Evolutionary conservation across 2,113 vertebrate species (phyloP).

Genomic region (Rhea americana): DNA sequence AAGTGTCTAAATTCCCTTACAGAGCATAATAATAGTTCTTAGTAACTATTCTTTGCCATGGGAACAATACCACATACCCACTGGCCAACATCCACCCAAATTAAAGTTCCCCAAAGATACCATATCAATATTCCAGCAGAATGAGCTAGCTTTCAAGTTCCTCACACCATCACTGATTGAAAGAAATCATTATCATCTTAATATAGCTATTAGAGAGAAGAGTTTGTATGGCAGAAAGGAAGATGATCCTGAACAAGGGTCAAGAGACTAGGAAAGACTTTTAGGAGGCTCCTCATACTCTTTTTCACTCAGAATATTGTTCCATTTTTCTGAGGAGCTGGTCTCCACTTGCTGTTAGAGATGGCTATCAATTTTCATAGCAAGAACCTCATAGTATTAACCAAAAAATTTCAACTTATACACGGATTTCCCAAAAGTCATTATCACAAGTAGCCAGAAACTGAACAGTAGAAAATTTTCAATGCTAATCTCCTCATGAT

Average conservation of each 20-base stretch:
- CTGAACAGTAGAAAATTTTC: background rate
- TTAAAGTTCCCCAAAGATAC: background rate
- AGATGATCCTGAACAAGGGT: background rate
- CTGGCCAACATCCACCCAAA: background rate
- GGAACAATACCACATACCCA: rapidly evolving
- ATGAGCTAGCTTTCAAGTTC: background rate
- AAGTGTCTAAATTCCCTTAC: background rate
- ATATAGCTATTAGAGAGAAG: background rate
- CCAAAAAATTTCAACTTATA: background rate
- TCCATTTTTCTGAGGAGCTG: background rate
- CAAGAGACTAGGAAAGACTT: background rate
- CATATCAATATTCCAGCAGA: background rate
- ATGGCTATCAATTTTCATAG: background rate
- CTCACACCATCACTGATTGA: background rate
- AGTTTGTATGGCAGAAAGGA: background rate
- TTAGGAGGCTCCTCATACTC: background rate
- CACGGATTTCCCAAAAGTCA: background rate
- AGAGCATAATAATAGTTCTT: rapidly evolving
- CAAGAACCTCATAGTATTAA: background rate
- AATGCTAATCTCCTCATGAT: background rate
- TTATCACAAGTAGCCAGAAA: background rate
- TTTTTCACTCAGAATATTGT: background rate
- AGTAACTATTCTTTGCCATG: background rate
- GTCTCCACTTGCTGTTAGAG: background rate
- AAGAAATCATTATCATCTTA: background rate